Evolutionary conservation across 2,113 vertebrate genomes (phyloP).

Genomic region (Piaya cayana): DNA sequence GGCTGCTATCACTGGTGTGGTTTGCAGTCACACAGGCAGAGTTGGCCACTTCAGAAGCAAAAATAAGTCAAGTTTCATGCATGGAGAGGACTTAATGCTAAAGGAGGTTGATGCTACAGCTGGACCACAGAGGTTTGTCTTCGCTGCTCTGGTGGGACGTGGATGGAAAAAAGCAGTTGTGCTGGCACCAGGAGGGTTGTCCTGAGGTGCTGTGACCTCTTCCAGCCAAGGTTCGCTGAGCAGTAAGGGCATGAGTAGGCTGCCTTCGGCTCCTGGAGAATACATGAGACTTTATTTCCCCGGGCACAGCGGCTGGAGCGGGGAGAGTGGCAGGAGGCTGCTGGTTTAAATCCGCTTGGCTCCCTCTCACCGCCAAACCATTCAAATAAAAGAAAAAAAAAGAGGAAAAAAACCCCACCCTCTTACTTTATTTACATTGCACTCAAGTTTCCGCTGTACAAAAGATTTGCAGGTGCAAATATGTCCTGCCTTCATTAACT

Average conservation of each 20-base stretch:
- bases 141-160: not conserved
- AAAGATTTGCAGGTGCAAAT: constrained; percentile 88
- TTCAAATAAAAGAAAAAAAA: not conserved
- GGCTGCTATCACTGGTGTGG: not conserved
- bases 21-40: not conserved
- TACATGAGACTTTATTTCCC: not conserved
- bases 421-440: constrained; percentile 81
- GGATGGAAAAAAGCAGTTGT: not conserved
- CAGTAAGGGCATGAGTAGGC: not conserved
- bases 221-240: not conserved
- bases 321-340: constrained; percentile 19
- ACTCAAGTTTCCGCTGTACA: constrained; percentile 80
- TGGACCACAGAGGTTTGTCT: not conserved
- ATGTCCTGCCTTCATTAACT: constrained; percentile 84
- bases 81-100: not conserved
- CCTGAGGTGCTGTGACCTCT: not conserved
- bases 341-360: constrained; percentile 49
- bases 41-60: not conserved
- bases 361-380: not conserved
- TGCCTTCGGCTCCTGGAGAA: not conserved
- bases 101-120: not conserved
- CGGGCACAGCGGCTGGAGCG: not conserved
- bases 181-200: not conserved
- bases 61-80: not conserved
- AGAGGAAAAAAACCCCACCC: constrained; percentile 35